Evolutionary conservation across 2,888 invertebrate species (phyloP).

Genomic region (Aelia acuminata): DNA sequence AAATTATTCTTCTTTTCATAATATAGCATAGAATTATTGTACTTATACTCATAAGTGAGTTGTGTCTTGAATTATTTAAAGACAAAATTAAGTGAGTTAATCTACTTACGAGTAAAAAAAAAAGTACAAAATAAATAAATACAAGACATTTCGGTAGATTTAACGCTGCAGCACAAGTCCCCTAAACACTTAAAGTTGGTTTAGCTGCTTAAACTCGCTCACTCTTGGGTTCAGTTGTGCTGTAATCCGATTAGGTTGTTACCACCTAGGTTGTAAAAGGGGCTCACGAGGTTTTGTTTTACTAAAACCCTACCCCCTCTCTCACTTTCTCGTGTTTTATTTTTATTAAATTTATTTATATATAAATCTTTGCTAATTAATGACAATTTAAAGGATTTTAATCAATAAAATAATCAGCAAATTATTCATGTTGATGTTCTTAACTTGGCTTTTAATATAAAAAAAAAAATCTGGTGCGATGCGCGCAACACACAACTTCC

Average conservation of each 20-base stretch:
- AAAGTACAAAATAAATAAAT: not conserved
- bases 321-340: conserved; percentile 8
- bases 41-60: not conserved
- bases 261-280: conserved; percentile 7
- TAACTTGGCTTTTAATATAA: too few species aligned
- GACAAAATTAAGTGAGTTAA: not conserved
- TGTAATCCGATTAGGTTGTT: conserved; percentile 18
- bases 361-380: not conserved
- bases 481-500: too few species aligned
- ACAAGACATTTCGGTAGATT: conserved; percentile 18
- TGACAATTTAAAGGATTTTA: too few species aligned
- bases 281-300: not conserved
- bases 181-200: conserved; percentile 28
- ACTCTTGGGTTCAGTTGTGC: not conserved
- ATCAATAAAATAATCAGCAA: too few species aligned
- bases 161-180: not conserved
- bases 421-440: too few species aligned
- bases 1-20: too few species aligned
- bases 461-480: too few species aligned
- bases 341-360: not conserved
- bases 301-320: not conserved
- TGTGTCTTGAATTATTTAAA: not conserved
- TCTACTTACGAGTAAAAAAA: not conserved
- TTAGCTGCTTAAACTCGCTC: conserved; percentile 15
- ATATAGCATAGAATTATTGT: too few species aligned